Evolutionary conservation across 2,888 invertebrate genomes (phyloP).

Genomic region (Drosophila bunnanda): DNA sequence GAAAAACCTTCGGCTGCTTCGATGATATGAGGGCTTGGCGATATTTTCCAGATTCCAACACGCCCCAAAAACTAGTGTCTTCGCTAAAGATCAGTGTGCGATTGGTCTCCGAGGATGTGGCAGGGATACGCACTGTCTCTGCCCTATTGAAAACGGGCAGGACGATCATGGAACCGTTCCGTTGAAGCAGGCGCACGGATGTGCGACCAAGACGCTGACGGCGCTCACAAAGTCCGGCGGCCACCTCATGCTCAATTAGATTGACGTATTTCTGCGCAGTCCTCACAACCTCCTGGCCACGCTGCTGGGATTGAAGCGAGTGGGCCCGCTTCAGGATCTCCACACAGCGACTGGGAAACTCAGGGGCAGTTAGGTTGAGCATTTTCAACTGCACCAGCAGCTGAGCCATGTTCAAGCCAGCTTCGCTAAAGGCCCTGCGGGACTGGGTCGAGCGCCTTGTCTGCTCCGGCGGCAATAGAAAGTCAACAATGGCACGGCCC

Average conservation of each 20-base stretch:
- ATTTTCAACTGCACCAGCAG: not conserved
- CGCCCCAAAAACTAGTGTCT: too few species aligned
- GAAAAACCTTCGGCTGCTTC: not conserved
- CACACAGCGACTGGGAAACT: not conserved
- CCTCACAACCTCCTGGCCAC: not conserved
- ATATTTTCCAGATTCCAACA: not conserved
- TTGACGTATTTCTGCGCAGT: not conserved
- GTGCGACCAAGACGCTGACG: not conserved
- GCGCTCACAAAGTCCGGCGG: not conserved
- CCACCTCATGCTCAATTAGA: slow-evolving; percentile 14
- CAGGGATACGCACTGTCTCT: not conserved
- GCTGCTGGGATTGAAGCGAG: not conserved
- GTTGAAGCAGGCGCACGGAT: not conserved
- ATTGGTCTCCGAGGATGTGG: not conserved
- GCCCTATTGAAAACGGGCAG: not conserved
- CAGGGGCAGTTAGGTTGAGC: not conserved
- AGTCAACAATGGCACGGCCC: not conserved
- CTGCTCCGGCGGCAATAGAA: not conserved
- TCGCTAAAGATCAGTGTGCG: not conserved
- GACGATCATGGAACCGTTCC: not conserved
- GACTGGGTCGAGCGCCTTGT: too few species aligned
- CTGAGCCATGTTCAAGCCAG: not conserved
- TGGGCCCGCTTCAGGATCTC: not conserved
- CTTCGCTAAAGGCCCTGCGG: not conserved
- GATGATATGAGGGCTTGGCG: not conserved